phyloP scores from a whole-genome alignment of 2,888 invertebrate genomes.

The Lasioglossum marginatum region DNA sequence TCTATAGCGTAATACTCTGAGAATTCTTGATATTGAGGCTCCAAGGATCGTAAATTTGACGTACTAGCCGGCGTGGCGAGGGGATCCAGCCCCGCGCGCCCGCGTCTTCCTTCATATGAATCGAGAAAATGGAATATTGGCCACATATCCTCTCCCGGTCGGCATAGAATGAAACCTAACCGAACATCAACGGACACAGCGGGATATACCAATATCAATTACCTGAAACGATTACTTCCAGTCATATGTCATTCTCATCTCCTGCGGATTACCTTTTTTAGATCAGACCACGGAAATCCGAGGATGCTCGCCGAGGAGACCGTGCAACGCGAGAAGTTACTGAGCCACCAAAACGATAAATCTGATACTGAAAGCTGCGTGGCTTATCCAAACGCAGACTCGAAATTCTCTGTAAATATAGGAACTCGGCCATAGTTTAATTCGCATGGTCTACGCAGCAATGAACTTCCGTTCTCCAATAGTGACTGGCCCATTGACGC shows the following conservation, averaged over 20 bases:
- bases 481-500: not conserved
- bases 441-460: not conserved
- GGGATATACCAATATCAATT: slow-evolving; percentile 80
- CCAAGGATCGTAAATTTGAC: slow-evolving; percentile 71
- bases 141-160: slow-evolving; percentile 60
- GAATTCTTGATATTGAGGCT: slow-evolving; percentile 71
- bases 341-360: not conserved
- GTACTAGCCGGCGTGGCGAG: slow-evolving; percentile 19
- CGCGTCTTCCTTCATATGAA: not conserved
- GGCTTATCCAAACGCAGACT: not conserved
- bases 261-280: slow-evolving; percentile 18
- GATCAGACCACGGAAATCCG: not conserved
- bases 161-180: slow-evolving; percentile 58
- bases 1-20: slow-evolving; percentile 35
- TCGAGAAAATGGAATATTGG: slow-evolving; percentile 75
- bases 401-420: not conserved
- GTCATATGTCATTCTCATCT: slow-evolving; percentile 73
- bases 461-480: not conserved
- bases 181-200: slow-evolving; percentile 63
- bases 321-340: not conserved
- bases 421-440: not conserved
- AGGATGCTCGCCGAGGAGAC: not conserved
- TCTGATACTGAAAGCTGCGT: not conserved
- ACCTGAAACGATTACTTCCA: slow-evolving; percentile 72
- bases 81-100: slow-evolving; percentile 29